phyloP scores from a whole-genome alignment of 1,140 invertebrate species.

The Bombus confusus region DNA sequence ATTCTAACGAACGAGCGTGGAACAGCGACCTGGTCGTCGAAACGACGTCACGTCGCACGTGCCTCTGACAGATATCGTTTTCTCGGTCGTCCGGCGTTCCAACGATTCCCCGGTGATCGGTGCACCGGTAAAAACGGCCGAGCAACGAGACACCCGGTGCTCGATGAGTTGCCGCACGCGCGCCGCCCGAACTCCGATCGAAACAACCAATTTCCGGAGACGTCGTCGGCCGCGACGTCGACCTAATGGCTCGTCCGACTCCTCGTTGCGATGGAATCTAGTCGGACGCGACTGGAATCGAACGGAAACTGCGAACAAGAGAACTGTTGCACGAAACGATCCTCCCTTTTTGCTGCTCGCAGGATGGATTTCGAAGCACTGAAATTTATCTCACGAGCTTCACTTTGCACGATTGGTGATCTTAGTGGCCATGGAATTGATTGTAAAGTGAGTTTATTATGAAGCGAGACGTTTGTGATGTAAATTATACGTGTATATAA shows the following conservation, averaged over 20 bases:
- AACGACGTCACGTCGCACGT: conserved; percentile 18
- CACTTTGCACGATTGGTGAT: background rate
- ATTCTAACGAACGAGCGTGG: background rate
- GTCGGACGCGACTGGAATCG: conserved; percentile 22
- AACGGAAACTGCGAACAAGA: conserved; percentile 25
- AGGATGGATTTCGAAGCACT: background rate
- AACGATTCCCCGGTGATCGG: conserved; percentile 13
- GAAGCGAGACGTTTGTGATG: no score
- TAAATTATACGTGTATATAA: no score
- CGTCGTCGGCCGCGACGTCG: conserved; percentile 42
- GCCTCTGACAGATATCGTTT: conserved; percentile 23
- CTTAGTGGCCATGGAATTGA: background rate
- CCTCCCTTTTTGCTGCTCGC: background rate
- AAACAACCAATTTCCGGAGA: conserved; percentile 58
- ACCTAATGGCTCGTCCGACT: conserved; percentile 53
- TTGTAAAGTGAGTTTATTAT: no score
- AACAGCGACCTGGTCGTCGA: background rate
- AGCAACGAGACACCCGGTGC: background rate
- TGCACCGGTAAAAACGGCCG: background rate
- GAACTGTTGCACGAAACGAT: conserved; percentile 29
- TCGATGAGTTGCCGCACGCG: conserved; percentile 16
- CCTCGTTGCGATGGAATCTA: conserved; percentile 60
- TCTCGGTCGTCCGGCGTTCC: background rate
- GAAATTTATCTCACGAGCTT: background rate
- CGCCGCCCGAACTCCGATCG: conserved; percentile 29